Evolutionary conservation across 64 coral and sea anemone genomes (phyloP), one percentile per base, ranked within the genome.

Genomic region (Montipora foliosa): DNA sequence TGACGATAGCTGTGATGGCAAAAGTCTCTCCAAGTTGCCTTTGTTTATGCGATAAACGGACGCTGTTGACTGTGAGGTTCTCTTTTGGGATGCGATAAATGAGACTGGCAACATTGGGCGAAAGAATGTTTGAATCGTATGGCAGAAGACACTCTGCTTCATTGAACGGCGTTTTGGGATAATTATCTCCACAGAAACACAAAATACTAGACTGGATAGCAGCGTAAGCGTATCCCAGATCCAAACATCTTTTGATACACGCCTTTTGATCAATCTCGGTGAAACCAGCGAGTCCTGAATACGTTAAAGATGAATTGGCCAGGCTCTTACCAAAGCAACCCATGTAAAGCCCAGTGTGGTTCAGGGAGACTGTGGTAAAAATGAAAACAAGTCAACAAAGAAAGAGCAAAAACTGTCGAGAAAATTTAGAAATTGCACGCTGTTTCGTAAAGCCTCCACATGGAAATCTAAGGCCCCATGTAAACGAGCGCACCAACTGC

Each of bases 241-340:
- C 46, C 17, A 45, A 86, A 66, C 82, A 86, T 19, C 62, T 86
- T 49, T 72, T 71, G 11, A 86, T 71, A 48, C 82, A 86, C n/a
- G 2, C 17, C 47, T 47, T 86, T 22, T 71, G 44, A 1, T 86
- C 82, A 44, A 70, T 86, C n/a, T 86, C 64, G 4, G 16, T 47
- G 11, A 49, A 86, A 3, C n/a, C 46, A 49, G 10, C 44, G 8
- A 86, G 82, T 20, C 82, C 82, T 2, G 82, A 86, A 10, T 69
- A 71, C 8, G 68, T 6, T 47, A 86, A 21, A 1, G 15, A 8
- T 49, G 17, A 7, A 20, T 20, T 49, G n/a, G 17, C 5, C 1
- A 8, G 15, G 81, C 16, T 68, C 29, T 48, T 46, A 10, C 9
- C 19, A 47, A 21, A 50, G 82, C 82, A 86, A 13, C 82, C 82